Conservation (phyloP, 2,888 invertebrate genomes). For the Meteorus colon region DNA sequence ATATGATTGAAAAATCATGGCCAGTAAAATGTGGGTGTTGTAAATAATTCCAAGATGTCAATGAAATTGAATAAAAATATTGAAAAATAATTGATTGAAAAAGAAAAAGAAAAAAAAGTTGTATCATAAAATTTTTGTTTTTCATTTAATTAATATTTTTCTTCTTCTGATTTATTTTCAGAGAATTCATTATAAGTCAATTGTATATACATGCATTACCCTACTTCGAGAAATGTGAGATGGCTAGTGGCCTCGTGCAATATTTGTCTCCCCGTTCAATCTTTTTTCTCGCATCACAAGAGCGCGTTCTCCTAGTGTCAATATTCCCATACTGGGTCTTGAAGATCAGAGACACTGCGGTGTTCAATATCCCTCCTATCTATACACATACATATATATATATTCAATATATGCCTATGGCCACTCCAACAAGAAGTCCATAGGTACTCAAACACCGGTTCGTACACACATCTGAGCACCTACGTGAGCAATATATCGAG, state of each 20-base stretch:
- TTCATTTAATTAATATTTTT: neutral
- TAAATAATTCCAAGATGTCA: slow-evolving; percentile 32
- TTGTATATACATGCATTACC: slow-evolving; percentile 34
- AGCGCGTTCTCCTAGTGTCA: slow-evolving; percentile 52
- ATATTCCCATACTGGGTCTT: slow-evolving; percentile 50
- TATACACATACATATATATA: neutral
- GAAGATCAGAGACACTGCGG: slow-evolving; percentile 18
- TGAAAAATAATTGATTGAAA: neutral
- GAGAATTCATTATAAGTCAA: too few species aligned
- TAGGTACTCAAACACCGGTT: slow-evolving; percentile 19
- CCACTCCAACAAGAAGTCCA: slow-evolving; percentile 12
- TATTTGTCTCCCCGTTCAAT: slow-evolving; percentile 52
- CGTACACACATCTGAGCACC: slow-evolving; percentile 31
- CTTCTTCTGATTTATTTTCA: neutral
- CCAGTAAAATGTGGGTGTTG: slow-evolving; percentile 27
- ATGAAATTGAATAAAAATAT: slow-evolving; percentile 30
- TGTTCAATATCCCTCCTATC: slow-evolving; percentile 3
- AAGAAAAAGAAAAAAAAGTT: neutral
- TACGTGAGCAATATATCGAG: neutral
- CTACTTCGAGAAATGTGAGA: slow-evolving; percentile 44
- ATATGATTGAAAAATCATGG: slow-evolving; percentile 23
- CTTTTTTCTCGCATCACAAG: slow-evolving; percentile 45
- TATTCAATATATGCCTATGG: slow-evolving; percentile 19
- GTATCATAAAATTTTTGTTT: neutral
- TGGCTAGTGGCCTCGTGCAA: slow-evolving; percentile 48